Conservation (phyloP, 2,113 vertebrate species). For the Aramus guarauna region DNA sequence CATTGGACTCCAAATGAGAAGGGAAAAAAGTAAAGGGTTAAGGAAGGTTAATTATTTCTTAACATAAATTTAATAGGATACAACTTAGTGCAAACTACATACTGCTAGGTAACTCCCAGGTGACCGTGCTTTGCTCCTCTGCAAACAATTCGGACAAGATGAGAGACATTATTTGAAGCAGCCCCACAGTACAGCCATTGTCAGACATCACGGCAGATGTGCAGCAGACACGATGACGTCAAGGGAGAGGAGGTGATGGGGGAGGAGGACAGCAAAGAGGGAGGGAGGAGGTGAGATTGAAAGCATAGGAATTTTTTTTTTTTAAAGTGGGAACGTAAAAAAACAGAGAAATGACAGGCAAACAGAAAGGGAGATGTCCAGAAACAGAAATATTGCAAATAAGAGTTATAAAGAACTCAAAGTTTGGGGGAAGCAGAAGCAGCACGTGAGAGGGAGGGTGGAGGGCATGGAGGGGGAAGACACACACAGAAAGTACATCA, state of each 20-base stretch:
- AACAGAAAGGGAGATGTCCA: not conserved
- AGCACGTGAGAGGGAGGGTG: not conserved
- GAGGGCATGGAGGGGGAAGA: not conserved
- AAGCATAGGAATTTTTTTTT: not conserved
- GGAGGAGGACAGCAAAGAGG: not conserved
- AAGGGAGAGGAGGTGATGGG: not conserved
- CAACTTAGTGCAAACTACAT: constrained; percentile 79
- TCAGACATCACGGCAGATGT: constrained; percentile 68
- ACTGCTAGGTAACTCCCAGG: constrained; percentile 83
- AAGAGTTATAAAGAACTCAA: constrained; percentile 17
- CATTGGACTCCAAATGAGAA: not conserved
- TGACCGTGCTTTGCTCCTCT: constrained; percentile 81
- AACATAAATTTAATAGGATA: not conserved
- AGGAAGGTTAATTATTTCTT: not conserved
- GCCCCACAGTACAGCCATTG: constrained; percentile 82
- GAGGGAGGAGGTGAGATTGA: not conserved
- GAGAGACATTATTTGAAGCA: constrained; percentile 84
- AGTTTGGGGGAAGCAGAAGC: not conserved
- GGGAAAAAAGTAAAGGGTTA: not conserved
- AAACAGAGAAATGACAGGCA: not conserved
- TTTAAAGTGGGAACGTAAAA: not conserved
- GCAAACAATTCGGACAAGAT: constrained; percentile 76
- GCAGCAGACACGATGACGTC: constrained; percentile 42
- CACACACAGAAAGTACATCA: constrained; percentile 47
- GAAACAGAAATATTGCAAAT: not conserved